Conservation (phyloP, 2,797 vertebrate species). For the Pangasius djambal region DNA sequence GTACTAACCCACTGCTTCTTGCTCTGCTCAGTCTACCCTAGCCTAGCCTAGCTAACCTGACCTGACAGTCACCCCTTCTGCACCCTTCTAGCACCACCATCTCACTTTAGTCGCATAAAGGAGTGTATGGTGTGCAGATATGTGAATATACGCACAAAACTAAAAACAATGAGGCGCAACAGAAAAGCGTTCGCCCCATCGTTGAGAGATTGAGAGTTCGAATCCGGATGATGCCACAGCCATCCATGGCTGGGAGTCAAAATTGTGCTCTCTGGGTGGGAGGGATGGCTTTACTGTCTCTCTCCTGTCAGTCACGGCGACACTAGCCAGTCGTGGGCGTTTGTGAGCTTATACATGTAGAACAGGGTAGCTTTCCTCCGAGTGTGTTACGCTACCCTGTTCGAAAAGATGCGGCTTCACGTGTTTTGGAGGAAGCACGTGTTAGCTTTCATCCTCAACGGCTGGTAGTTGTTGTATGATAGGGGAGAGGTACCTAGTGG, state of each 20-base stretch:
- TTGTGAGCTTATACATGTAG: neutral
- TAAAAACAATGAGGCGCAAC: neutral
- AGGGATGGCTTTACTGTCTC: neutral
- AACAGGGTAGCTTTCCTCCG: neutral
- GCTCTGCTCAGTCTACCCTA: constrained; percentile 66
- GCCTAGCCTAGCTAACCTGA: constrained; percentile 62
- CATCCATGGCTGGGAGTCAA: neutral
- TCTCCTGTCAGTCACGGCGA: neutral
- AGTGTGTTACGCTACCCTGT: neutral
- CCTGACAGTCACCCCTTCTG: constrained; percentile 37
- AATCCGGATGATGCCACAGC: neutral
- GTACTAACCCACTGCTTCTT: constrained; percentile 81
- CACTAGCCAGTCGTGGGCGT: neutral
- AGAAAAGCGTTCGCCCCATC: neutral
- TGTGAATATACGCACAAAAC: neutral
- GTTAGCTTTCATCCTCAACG: neutral
- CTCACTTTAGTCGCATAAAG: constrained; percentile 10
- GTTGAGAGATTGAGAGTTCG: neutral
- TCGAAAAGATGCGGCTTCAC: neutral
- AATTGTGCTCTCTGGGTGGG: constrained; percentile 2
- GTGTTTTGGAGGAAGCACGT: neutral
- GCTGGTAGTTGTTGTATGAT: neutral
- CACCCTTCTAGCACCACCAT: constrained; percentile 38
- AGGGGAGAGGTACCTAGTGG: too few relatives aligned
- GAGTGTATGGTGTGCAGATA: constrained; percentile 61